Evolutionary conservation across 1,140 invertebrate species (phyloP).

Genomic region (Oedothorax gibbosus): DNA sequence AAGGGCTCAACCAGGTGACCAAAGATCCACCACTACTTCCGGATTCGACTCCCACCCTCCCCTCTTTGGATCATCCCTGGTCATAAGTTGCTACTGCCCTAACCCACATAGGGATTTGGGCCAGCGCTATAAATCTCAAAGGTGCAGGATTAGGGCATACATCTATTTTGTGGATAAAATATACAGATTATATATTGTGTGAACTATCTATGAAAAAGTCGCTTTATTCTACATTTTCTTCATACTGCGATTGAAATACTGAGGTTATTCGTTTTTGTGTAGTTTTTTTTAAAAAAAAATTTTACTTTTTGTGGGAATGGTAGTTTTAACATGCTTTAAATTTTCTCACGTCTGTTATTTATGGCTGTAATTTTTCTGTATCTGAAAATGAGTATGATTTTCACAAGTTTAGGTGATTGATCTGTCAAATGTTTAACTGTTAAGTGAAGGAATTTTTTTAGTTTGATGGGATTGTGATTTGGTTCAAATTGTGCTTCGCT

Average conservation of each 20-base stretch:
- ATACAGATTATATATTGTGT: conserved; percentile 51
- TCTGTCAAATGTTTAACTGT: too few species aligned
- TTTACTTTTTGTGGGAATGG: background rate
- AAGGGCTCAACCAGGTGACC: conserved; percentile 40
- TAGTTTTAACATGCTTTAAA: background rate
- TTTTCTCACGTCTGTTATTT: conserved; percentile 32
- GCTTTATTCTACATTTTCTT: conserved; percentile 40
- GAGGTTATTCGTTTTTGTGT: background rate
- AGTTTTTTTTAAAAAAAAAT: conserved; percentile 11
- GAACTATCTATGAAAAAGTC: background rate
- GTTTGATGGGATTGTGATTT: background rate
- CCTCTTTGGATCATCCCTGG: conserved; percentile 30
- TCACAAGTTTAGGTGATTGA: background rate
- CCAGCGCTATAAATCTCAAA: conserved; percentile 49
- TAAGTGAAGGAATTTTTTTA: background rate
- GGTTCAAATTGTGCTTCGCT: background rate
- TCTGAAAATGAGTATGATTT: background rate
- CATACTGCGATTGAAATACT: background rate
- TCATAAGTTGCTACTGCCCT: conserved; percentile 30
- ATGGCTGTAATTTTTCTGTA: background rate
- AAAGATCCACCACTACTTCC: conserved; percentile 52
- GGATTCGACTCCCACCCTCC: conserved; percentile 10
- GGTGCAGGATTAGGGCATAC: conserved; percentile 47
- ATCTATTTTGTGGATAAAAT: conserved; percentile 53
- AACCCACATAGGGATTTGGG: conserved; percentile 34